These are phyloP conservation scores for Xiphophorus couchianus DNA, from an alignment of 2,113 vertebrate genomes.

Conservation along the genomic window DNA sequence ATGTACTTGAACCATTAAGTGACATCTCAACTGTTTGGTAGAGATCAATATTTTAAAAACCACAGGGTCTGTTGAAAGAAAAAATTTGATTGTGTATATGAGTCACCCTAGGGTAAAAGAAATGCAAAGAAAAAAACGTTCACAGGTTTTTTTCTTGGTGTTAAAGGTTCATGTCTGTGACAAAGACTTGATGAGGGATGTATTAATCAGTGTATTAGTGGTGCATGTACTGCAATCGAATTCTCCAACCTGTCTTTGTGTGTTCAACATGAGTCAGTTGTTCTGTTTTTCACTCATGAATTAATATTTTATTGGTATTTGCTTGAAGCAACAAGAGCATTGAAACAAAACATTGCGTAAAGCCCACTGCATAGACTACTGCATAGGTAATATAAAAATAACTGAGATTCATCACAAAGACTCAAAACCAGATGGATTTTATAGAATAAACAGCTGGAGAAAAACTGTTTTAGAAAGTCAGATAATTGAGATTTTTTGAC, in stretches of 20 bases:
- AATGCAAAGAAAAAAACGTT: too few relatives aligned
- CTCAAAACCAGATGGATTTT: neutral
- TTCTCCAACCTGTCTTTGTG: neutral
- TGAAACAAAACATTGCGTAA: neutral
- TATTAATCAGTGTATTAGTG: neutral
- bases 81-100: too few relatives aligned
- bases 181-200: neutral
- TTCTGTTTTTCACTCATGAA: neutral
- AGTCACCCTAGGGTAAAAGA: too few relatives aligned
- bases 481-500: neutral
- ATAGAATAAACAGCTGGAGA: too few relatives aligned
- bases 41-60: too few relatives aligned
- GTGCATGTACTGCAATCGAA: neutral
- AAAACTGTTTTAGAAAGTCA: neutral
- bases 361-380: neutral
- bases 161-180: neutral
- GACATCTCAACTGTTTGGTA: too few relatives aligned
- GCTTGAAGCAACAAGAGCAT: neutral
- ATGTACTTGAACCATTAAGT: too few relatives aligned
- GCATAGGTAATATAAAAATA: neutral
- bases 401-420: neutral
- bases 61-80: too few relatives aligned
- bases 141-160: too few relatives aligned
- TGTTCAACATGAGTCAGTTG: neutral
- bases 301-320: slow-evolving; percentile 11